A percentile compares a stretch with the other conserved stretches of the same genome.
phyloP scores from a whole-genome alignment of 1,140 invertebrate genomes.

The Euborellia annulipes region DNA sequence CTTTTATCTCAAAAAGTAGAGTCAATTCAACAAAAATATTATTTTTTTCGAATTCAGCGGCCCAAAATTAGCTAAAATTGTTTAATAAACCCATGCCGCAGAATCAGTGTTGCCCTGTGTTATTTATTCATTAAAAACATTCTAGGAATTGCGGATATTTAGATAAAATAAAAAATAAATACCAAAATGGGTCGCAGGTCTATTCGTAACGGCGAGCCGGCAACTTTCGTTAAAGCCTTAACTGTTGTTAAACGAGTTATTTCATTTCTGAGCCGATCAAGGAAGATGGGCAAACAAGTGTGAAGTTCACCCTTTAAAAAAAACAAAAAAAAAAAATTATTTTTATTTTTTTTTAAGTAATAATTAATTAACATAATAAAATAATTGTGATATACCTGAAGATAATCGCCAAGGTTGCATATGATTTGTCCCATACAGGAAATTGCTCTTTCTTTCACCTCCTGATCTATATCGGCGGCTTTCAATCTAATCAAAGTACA shows the following conservation, averaged over 20 bases:
- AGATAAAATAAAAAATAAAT: conserved; percentile 17
- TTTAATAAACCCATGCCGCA: not conserved
- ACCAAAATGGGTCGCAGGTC: conserved; percentile 73
- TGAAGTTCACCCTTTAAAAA: conserved; percentile 48
- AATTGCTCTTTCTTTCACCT: conserved; percentile 95
- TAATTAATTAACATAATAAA: conserved; percentile 1
- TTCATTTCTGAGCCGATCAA: conserved; percentile 90
- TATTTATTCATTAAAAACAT: conserved; percentile 3
- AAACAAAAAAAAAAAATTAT: conserved; percentile 19
- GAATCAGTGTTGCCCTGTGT: not conserved
- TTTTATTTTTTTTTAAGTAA: not conserved
- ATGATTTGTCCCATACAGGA: conserved; percentile 94
- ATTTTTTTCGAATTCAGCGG: no score
- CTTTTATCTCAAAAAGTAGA: no score
- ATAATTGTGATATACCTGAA: conserved; percentile 28
- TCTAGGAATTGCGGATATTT: no score
- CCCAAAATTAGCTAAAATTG: no score
- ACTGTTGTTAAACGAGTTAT: conserved; percentile 92
- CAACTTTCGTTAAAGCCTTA: conserved; percentile 88
- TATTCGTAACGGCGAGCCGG: conserved; percentile 74
- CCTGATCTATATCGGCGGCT: conserved; percentile 95
- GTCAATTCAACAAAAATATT: no score
- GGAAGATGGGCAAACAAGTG: conserved; percentile 79
- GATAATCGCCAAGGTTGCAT: conserved; percentile 73
- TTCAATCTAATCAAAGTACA: conserved; percentile 72